Conservation (phyloP, 2,888 invertebrate genomes). For the Amblyteles armatorius region DNA sequence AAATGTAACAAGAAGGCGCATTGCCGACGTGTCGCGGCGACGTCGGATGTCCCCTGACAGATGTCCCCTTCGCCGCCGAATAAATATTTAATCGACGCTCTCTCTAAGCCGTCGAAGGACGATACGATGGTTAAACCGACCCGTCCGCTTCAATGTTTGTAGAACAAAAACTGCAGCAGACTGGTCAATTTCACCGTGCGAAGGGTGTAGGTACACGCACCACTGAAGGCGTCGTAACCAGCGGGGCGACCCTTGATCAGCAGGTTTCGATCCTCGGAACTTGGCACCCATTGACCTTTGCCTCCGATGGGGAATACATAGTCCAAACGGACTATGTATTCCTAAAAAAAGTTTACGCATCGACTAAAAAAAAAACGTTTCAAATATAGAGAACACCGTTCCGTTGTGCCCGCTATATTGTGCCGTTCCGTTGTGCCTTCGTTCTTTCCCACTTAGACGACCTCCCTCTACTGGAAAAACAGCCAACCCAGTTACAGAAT, state of each 20-base stretch:
- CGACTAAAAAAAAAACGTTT: too few species aligned
- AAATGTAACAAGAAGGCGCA: constrained; percentile 80
- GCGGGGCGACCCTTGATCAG: constrained; percentile 3
- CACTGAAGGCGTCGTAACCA: constrained; percentile 37
- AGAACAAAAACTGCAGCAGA: not conserved
- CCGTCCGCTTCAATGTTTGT: not conserved
- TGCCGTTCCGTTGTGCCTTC: too few species aligned
- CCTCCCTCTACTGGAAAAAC: constrained; percentile 20
- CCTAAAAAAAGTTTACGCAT: too few species aligned
- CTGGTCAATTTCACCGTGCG: constrained; percentile 20
- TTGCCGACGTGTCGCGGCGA: constrained; percentile 15
- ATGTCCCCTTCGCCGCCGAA: constrained; percentile 81
- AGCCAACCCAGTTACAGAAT: constrained; percentile 15
- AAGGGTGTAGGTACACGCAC: not conserved
- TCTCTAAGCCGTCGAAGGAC: constrained; percentile 60
- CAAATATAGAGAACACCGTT: too few species aligned
- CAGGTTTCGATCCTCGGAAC: constrained; percentile 26
- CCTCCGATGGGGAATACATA: too few species aligned
- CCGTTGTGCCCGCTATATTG: too few species aligned
- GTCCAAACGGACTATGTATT: too few species aligned
- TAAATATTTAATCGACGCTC: constrained; percentile 83
- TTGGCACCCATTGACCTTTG: constrained; percentile 10
- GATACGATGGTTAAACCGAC: constrained; percentile 40
- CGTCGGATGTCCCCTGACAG: constrained; percentile 75
- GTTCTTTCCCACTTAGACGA: not conserved